Conservation (phyloP, 2,113 vertebrate genomes). For the Saguinus imperator region DNA sequence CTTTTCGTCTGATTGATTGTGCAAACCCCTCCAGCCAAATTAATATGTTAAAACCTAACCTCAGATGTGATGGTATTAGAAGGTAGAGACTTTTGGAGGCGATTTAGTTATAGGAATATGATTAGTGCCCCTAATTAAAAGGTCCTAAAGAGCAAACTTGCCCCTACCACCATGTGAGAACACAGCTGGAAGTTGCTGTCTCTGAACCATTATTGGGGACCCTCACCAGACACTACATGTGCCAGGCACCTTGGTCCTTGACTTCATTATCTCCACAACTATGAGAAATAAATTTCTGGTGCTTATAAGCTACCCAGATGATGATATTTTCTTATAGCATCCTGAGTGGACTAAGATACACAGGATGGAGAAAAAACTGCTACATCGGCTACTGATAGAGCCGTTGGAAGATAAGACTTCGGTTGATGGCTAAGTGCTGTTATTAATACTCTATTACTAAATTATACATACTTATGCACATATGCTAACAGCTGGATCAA, state of each 20-base stretch:
- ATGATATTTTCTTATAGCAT: background rate
- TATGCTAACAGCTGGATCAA: background rate
- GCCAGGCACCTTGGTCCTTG: background rate
- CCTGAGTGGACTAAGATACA: background rate
- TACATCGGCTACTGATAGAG: background rate
- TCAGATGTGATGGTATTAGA: background rate
- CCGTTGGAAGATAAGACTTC: background rate
- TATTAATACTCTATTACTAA: background rate
- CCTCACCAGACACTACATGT: background rate
- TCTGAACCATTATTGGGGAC: background rate
- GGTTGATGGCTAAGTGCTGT: background rate
- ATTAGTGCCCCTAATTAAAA: background rate
- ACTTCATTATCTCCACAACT: background rate
- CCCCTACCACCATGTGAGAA: background rate
- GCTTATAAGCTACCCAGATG: background rate
- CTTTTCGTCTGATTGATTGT: background rate
- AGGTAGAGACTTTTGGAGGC: background rate
- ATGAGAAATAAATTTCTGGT: background rate
- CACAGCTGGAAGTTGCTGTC: background rate
- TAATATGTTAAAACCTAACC: background rate
- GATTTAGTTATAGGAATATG: background rate
- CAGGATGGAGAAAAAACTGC: background rate
- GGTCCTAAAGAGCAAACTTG: background rate
- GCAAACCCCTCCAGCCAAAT: too few species aligned
- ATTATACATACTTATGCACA: background rate